phyloP scores from a whole-genome alignment of 2,888 invertebrate genomes.

The Tribolium freemani region DNA sequence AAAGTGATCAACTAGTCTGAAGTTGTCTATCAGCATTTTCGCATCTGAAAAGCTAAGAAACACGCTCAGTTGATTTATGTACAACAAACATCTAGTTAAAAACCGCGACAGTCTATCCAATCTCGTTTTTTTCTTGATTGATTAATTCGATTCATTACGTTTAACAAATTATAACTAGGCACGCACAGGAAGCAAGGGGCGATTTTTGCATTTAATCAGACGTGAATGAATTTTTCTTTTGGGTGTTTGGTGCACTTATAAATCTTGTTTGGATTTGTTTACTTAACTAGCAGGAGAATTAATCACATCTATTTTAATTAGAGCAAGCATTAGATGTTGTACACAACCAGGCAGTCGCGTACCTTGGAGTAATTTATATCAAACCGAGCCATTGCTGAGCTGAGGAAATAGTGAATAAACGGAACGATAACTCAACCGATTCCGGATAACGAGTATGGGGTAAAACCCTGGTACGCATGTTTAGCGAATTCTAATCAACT shows the following conservation, averaged over 20 bases:
- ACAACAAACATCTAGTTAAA: constrained; percentile 2
- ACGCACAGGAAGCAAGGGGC: neutral
- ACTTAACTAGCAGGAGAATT: constrained; percentile 44
- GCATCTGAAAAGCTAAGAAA: constrained; percentile 37
- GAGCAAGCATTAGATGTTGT: constrained; percentile 46
- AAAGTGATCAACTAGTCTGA: constrained; percentile 51
- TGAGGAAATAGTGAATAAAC: constrained; percentile 59
- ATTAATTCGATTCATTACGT: constrained; percentile 17
- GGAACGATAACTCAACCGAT: constrained; percentile 57
- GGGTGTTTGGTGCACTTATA: constrained; percentile 36
- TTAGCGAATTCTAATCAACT: constrained; percentile 27
- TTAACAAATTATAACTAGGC: constrained; percentile 17
- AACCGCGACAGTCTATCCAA: too few species aligned
- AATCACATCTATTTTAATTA: constrained; percentile 55
- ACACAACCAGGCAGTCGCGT: constrained; percentile 47
- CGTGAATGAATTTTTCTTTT: too few species aligned
- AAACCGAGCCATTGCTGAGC: constrained; percentile 43
- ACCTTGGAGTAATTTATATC: constrained; percentile 55
- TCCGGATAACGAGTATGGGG: constrained; percentile 46
- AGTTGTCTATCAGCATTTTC: constrained; percentile 51
- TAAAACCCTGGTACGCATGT: constrained; percentile 15
- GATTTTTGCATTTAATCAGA: too few species aligned
- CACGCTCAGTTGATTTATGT: constrained; percentile 48
- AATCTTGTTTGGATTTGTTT: constrained; percentile 42
- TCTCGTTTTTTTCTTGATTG: constrained; percentile 14